Conservation (phyloP, 23 tunicate genomes). For the Botrylloides violaceus region DNA sequence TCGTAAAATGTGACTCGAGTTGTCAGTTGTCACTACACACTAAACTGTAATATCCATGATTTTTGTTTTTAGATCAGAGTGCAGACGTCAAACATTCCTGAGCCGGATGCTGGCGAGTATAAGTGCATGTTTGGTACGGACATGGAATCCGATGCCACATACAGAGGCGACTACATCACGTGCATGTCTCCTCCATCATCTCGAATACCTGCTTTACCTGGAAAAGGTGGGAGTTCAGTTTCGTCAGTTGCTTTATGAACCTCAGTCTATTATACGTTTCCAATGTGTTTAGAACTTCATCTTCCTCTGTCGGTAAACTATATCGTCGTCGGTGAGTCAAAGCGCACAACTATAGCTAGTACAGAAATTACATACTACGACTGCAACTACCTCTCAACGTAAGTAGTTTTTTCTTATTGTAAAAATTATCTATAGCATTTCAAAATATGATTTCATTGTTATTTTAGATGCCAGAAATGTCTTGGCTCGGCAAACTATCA, state of each 20-base stretch:
- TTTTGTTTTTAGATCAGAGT: slow-evolving; percentile 8
- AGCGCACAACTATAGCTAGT: slow-evolving; percentile 2
- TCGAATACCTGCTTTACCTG: background rate
- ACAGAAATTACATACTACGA: slow-evolving; percentile 21
- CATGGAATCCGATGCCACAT: background rate
- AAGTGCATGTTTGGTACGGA: slow-evolving; percentile 4
- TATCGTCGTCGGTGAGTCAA: background rate
- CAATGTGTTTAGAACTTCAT: background rate
- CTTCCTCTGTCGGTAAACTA: background rate
- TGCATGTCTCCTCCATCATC: slow-evolving; percentile 4
- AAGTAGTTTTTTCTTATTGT: background rate
- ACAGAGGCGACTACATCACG: background rate
- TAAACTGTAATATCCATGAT: background rate
- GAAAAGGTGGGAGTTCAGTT: slow-evolving; percentile 19
- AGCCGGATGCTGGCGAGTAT: background rate
- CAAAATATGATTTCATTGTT: background rate
- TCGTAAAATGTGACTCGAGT: too few relatives aligned
- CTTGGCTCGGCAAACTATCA: slow-evolving; percentile 5
- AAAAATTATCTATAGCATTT: too few relatives aligned
- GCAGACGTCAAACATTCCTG: slow-evolving; percentile 5
- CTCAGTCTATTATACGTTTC: too few relatives aligned
- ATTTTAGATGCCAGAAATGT: slow-evolving; percentile 13
- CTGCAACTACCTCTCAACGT: slow-evolving; percentile 8
- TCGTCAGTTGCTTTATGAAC: too few relatives aligned
- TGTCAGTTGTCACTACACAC: too few relatives aligned